A percentile compares a stretch with the other conserved stretches of the same genome.
Conservation (phyloP, 2,888 invertebrate genomes). For the Troides aeacus region DNA sequence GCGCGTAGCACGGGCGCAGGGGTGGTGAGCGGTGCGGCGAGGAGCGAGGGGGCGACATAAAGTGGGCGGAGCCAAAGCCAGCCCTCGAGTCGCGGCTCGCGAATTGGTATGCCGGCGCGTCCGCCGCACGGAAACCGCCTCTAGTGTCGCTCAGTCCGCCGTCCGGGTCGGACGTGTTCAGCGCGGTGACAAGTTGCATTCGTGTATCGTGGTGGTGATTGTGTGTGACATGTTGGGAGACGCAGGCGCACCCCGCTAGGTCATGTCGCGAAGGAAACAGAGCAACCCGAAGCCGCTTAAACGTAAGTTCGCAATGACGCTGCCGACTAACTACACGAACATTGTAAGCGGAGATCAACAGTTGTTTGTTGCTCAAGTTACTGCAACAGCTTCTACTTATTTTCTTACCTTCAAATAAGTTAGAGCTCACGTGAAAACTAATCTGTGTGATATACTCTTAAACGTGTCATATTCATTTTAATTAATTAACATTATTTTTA, state of each 20-base stretch:
- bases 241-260: constrained; percentile 59
- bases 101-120: constrained; percentile 47
- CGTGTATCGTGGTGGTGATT: constrained; percentile 46
- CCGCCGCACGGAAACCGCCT: constrained; percentile 42
- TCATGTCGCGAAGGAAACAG: constrained; percentile 97
- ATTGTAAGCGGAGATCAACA: constrained; percentile 17
- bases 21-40: constrained; percentile 30
- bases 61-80: constrained; percentile 50
- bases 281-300: constrained; percentile 97
- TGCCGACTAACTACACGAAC: neutral
- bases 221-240: constrained; percentile 67
- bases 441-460: too few species aligned
- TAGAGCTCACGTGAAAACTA: too few species aligned
- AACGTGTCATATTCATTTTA: too few species aligned
- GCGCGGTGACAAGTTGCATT: constrained; percentile 38
- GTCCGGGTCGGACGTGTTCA: constrained; percentile 42
- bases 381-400: neutral
- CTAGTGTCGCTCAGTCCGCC: constrained; percentile 56
- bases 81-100: constrained; percentile 41
- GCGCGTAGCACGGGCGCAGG: too few species aligned
- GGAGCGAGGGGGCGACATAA: constrained; percentile 37
- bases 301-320: constrained; percentile 84
- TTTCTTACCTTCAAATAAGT: neutral
- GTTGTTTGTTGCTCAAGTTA: constrained; percentile 7
- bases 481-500: too few species aligned